Base-by-base conservation (phyloP, 37 sponge, comb jelly and placozoan genomes). In the Oopsacas minuta region DNA sequence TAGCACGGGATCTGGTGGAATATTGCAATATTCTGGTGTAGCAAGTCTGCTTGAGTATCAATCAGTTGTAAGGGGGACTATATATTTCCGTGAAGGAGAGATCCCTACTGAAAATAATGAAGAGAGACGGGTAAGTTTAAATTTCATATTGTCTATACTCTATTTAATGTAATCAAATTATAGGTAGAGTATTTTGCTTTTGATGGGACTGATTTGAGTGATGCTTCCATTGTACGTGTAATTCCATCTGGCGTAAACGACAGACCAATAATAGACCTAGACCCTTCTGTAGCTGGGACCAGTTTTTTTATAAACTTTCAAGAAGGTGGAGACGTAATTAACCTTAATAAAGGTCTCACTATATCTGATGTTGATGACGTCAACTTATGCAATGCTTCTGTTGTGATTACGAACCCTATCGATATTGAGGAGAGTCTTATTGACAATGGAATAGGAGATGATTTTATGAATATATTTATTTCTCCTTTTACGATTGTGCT, bases 231-330 rank as follows among this genome's bases (percentile, higher is more conserved):
- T 5, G 75, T 61, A 32, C 7, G 22, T 5, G 5, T 61, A 10
- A 61, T n/a, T 61, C 75, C 75, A 3, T 25, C 22, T 34, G 75
- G 75, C 75, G 75, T 61, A 32, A 61, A 61, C 75, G 75, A 61
- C 75, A 61, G 75, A 61, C 75, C 75, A 34, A 61, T 61, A 10
- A 61, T 61, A 3, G 75, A 61, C 75, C 75, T 61, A 61, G 75
- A 61, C 22, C 75, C 75, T 34, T 61, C 75, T 3, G 17, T 20
- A 34, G 17, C 75, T 12, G 22, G 30, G 22, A 3, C 30, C 22
- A 12, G 28, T 34, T 61, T 20, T 34, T 5, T 61, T 5, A 61
- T 34, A 25, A 32, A 25, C 28, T 61, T 61, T 34, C 30, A 10
- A 12, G 75, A 61, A 34, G 1, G 75, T 5, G 75, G 17, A 5